phyloP scores from a whole-genome alignment of 2,113 vertebrate species.

The Tupaia chinensis region DNA sequence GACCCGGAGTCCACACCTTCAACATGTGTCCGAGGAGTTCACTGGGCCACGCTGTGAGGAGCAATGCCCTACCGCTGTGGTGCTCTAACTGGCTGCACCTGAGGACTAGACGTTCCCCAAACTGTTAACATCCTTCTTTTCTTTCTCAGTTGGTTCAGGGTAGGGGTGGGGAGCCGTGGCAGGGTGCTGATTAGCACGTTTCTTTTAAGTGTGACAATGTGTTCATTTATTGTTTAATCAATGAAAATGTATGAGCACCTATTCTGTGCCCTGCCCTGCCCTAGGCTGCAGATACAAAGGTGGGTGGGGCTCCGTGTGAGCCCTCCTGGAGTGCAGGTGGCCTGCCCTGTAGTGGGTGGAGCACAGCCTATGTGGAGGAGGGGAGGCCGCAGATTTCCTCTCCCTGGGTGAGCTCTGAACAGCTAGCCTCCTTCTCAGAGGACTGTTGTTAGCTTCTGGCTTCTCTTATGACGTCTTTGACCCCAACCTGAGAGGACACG shows the following conservation, averaged over 20 bases:
- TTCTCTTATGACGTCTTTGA: neutral
- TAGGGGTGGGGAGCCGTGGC: neutral
- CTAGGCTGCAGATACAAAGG: neutral
- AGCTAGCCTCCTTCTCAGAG: neutral
- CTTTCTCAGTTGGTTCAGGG: neutral
- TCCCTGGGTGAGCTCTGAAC: neutral
- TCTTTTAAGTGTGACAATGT: neutral
- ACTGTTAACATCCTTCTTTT: neutral
- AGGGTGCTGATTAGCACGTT: neutral
- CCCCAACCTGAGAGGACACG: neutral
- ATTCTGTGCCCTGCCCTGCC: neutral
- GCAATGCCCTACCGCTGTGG: neutral
- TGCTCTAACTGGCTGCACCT: neutral
- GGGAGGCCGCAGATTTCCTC: neutral
- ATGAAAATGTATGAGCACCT: neutral
- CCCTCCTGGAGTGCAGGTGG: neutral
- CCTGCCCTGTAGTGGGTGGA: neutral
- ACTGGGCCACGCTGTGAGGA: neutral
- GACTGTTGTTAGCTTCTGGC: neutral
- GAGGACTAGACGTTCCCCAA: neutral
- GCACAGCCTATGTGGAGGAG: neutral
- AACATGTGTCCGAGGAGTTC: neutral
- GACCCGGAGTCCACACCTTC: neutral
- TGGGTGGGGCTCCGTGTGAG: neutral
- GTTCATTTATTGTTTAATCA: neutral